Percentiles rank a stretch among this genome's conserved stretches.
phyloP scores from a whole-genome alignment of 2,797 vertebrate species.

The Champsocephalus gunnari region DNA sequence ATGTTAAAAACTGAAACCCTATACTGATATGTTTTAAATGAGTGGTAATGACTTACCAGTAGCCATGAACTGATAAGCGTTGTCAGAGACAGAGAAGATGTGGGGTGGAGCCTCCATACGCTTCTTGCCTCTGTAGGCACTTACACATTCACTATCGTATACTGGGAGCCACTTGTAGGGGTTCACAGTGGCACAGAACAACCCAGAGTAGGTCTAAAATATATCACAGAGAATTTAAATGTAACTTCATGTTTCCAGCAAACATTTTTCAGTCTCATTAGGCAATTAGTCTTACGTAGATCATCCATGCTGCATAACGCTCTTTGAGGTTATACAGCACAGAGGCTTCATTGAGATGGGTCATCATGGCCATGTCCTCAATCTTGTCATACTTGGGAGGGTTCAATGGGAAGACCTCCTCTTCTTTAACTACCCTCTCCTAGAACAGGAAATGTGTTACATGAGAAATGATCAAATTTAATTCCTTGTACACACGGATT shows the following conservation, averaged over 20 bases:
- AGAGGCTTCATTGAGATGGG: conserved; percentile 81
- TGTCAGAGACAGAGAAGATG: conserved; percentile 95
- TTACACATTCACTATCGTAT: conserved; percentile 87
- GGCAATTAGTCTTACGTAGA: conserved; percentile 72
- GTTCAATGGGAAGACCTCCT: conserved; percentile 83
- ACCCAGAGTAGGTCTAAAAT: too few species aligned
- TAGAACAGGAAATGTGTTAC: conserved; percentile 55
- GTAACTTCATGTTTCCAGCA: too few species aligned
- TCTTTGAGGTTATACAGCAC: conserved; percentile 91
- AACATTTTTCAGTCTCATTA: conserved; percentile 47
- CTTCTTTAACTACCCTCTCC: conserved; percentile 85
- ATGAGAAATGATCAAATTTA: conserved; percentile 14
- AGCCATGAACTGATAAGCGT: conserved; percentile 87
- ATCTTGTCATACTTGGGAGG: conserved; percentile 84
- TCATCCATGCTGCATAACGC: conserved; percentile 89
- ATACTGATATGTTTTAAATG: neutral
- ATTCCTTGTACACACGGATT: neutral
- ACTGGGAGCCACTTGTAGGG: conserved; percentile 86
- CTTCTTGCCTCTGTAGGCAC: conserved; percentile 91
- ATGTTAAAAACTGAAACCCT: too few species aligned
- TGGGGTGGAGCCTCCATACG: conserved; percentile 91
- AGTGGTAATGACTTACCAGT: conserved; percentile 64
- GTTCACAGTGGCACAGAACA: too few species aligned
- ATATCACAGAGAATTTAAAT: too few species aligned
- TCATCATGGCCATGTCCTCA: conserved; percentile 85